Base-by-base conservation (phyloP, 2,113 vertebrate genomes). In the Lophotis ruficrista region DNA sequence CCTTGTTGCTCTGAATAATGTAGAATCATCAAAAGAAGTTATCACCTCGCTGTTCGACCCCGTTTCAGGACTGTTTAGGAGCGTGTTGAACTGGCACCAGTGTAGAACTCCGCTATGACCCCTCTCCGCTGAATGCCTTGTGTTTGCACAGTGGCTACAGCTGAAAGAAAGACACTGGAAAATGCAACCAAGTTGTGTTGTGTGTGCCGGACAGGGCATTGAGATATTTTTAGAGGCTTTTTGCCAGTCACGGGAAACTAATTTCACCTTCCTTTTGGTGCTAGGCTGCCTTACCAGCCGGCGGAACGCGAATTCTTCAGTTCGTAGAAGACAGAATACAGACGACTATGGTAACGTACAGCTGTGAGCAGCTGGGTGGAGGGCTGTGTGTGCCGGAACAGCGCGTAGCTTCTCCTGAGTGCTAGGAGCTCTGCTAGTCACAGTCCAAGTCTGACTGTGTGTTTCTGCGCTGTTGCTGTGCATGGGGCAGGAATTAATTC, bases 271-370 rank as follows among this genome's bases (percentile, higher is more conserved):
- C 33, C 2, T 72, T 93, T 93, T 91, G 43, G 37, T 62, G 68
- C 56, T 90, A 99, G 98, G 96, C 83, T 95, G 54, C 79, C 79
- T 14, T 96, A 38, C 97, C 96, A 8, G 89, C 96, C 23, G 93
- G 92, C 2, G 84, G 47, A 30, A 97, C 96, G 20, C 97, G 94
- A 87, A 95, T 99, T 61, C 97, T 98, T 50, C 97, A 98, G 94
- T 98, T 99, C 83, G 83, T 98, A 70, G 98, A 99, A 93, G 98
- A 98, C 62, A 95, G 90, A 48, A 97, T 98, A 14, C 98, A 99
- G 95, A 98, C 91, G 33, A 98, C 98, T 31, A 98, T 99, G 99
- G 99, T 99, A 98, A 91, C 3, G 76, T 53, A 4, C 2, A 53
- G 70, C 48, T 89, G 56, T 12, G 24, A 20, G 18, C 64, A 38